These are phyloP conservation scores for mouse (Mus musculus) DNA, from an alignment of 2,113 vertebrate species.

Conservation along the genomic window DNA sequence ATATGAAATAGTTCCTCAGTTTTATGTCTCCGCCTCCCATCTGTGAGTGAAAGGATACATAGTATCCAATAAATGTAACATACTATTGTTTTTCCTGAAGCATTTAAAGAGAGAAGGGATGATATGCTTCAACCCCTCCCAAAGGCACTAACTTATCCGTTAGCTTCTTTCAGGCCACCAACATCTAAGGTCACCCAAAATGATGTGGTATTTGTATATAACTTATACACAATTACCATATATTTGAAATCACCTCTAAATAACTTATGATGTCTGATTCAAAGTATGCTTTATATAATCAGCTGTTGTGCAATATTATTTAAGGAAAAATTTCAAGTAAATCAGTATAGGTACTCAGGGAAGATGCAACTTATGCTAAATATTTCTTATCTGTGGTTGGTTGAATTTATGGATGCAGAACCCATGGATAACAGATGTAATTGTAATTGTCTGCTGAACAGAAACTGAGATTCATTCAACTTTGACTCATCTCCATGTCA, in stretches of 20 bases:
- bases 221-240: not conserved
- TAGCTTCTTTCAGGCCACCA: not conserved
- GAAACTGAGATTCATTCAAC: not conserved
- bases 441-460: not conserved
- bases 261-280: not conserved
- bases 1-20: not conserved
- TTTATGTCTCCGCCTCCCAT: not conserved
- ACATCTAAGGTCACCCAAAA: not conserved
- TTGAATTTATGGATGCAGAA: not conserved
- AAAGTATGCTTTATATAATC: not conserved
- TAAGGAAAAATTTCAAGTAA: not conserved
- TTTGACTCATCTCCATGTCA: not conserved
- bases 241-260: not conserved
- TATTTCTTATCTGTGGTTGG: not conserved
- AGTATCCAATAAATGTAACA: not conserved
- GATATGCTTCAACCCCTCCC: not conserved
- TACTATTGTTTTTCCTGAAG: not conserved
- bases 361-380: not conserved
- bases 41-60: not conserved
- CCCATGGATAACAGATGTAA: not conserved
- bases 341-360: not conserved
- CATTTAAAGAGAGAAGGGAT: not conserved
- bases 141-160: not conserved
- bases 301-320: not conserved
- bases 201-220: not conserved